Percentiles rank a stretch among this genome's conserved stretches.
Evolutionary conservation across 2,797 vertebrate genomes (phyloP).

Genomic region (Neostethus bicornis): DNA sequence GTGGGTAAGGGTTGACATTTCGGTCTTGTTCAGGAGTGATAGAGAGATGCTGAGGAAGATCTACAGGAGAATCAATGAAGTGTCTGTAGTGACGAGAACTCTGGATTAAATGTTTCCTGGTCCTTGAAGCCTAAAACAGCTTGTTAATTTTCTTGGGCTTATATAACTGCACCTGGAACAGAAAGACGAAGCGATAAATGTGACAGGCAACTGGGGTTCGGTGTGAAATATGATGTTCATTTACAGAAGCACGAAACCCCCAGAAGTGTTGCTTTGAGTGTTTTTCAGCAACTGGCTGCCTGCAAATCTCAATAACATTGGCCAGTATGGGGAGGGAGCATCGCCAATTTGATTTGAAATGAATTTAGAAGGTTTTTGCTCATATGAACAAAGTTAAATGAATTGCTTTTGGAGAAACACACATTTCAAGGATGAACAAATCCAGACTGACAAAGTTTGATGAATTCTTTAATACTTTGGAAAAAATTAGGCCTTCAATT

Average conservation of each 20-base stretch:
- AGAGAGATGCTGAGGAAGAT: too few relatives aligned
- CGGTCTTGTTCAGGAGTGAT: too few relatives aligned
- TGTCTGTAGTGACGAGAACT: too few relatives aligned
- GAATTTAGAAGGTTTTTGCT: not conserved
- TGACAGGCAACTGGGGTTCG: not conserved
- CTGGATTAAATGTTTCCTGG: too few relatives aligned
- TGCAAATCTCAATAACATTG: constrained; percentile 4
- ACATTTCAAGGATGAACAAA: constrained; percentile 5
- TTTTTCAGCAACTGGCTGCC: not conserved
- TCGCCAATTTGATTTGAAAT: constrained; percentile 1
- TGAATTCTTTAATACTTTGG: constrained; percentile 24
- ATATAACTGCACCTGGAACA: not conserved
- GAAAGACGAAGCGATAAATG: constrained; percentile 5
- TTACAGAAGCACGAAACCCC: constrained; percentile 22
- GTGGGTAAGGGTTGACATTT: too few relatives aligned
- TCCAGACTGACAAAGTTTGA: constrained; percentile 22
- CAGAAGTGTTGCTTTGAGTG: constrained; percentile 20
- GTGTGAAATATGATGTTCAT: constrained; percentile 15
- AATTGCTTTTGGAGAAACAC: not conserved
- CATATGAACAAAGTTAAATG: constrained; percentile 3
- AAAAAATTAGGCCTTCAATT: constrained; percentile 21
- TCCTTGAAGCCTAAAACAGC: too few relatives aligned
- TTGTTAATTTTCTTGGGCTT: constrained; percentile 8
- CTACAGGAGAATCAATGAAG: too few relatives aligned
- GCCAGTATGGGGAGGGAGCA: not conserved